Evolutionary conservation across 2,888 invertebrate genomes (phyloP).

Genomic region (Vandiemenella viatica): DNA sequence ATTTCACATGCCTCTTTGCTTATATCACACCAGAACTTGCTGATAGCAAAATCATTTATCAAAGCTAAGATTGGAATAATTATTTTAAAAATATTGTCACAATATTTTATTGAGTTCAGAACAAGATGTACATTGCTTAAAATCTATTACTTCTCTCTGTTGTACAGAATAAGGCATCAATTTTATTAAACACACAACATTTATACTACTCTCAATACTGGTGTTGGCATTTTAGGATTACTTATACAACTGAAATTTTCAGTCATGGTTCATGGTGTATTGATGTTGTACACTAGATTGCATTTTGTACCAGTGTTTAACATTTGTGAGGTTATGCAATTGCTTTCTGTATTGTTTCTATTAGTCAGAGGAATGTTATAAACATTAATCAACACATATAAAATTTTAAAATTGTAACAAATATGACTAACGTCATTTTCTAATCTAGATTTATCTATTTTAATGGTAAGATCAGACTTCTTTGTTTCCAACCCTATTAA

Average conservation of each 20-base stretch:
- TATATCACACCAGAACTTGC: too few relatives aligned
- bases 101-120: too few relatives aligned
- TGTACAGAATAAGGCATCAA: too few relatives aligned
- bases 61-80: too few relatives aligned
- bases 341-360: too few relatives aligned
- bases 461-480: conserved; percentile 14
- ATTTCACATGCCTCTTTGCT: too few relatives aligned
- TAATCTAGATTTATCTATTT: conserved; percentile 11
- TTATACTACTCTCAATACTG: neutral
- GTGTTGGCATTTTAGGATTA: neutral
- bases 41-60: too few relatives aligned
- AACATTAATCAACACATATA: conserved; percentile 36
- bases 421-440: conserved; percentile 36
- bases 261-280: neutral
- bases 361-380: conserved; percentile 40
- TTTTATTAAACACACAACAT: too few relatives aligned
- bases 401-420: conserved; percentile 40
- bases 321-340: neutral
- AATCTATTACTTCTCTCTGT: too few relatives aligned
- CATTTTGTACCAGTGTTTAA: neutral
- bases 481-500: conserved; percentile 12
- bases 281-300: neutral
- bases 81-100: too few relatives aligned
- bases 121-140: too few relatives aligned
- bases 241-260: neutral